Evolutionary conservation across 2,113 vertebrate species (phyloP).

Genomic region (Xyrauchen texanus): DNA sequence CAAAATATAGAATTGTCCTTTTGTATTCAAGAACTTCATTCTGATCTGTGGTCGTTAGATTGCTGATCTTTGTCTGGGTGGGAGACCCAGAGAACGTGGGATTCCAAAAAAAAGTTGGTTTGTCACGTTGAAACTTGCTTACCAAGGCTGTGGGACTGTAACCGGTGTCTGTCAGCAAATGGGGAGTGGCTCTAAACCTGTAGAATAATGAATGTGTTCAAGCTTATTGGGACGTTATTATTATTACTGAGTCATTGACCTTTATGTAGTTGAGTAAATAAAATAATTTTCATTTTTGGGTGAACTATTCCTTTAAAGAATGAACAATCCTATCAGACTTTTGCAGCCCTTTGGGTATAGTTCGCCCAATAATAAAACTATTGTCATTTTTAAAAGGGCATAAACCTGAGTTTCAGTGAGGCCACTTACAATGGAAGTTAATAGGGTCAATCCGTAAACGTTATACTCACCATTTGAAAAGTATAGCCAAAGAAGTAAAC

Average conservation of each 20-base stretch:
- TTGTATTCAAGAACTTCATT: neutral
- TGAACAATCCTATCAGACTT: too few relatives aligned
- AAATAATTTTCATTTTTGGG: too few relatives aligned
- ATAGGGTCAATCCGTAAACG: too few relatives aligned
- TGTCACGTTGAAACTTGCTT: neutral
- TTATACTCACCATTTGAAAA: too few relatives aligned
- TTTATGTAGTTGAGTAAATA: neutral
- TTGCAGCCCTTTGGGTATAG: too few relatives aligned
- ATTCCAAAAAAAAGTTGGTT: neutral
- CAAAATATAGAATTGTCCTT: neutral
- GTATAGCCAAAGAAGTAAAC: too few relatives aligned
- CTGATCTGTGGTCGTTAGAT: too few relatives aligned
- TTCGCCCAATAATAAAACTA: too few relatives aligned
- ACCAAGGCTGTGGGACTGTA: neutral
- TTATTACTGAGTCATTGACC: constrained; percentile 1
- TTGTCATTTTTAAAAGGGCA: too few relatives aligned
- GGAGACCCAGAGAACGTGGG: neutral
- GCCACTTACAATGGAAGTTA: too few relatives aligned
- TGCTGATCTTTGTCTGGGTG: neutral
- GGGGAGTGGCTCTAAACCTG: neutral
- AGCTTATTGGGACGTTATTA: constrained; percentile 8
- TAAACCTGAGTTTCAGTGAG: too few relatives aligned
- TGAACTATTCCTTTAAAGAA: too few relatives aligned
- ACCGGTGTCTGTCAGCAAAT: constrained; percentile 9
- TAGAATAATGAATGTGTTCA: neutral